phyloP scores from a whole-genome alignment of 2,797 vertebrate genomes.

The Anniella stebbinsi region DNA sequence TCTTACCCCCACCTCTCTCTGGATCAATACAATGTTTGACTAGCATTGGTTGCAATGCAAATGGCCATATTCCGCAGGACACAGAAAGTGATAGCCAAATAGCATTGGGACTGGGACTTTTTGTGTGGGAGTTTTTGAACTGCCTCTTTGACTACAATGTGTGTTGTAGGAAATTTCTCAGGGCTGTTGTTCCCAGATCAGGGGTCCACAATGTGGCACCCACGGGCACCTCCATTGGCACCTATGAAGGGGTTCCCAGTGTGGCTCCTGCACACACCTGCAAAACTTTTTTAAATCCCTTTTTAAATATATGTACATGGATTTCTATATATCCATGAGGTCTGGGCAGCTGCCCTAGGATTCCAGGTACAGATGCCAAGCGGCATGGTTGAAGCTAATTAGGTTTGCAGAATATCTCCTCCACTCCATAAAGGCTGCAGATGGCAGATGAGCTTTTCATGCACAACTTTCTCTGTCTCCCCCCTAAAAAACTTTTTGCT shows the following conservation, averaged over 20 bases:
- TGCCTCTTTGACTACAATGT: too few relatives aligned
- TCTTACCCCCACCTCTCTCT: background rate
- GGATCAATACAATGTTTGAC: background rate
- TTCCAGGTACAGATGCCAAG: background rate
- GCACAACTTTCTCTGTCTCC: too few relatives aligned
- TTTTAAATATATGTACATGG: too few relatives aligned
- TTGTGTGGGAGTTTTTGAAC: background rate
- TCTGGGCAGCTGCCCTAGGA: background rate
- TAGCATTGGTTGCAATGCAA: background rate
- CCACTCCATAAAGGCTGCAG: background rate
- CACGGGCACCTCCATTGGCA: too few relatives aligned
- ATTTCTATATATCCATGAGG: too few relatives aligned
- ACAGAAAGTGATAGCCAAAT: background rate
- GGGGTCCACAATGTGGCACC: too few relatives aligned
- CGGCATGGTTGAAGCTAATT: background rate
- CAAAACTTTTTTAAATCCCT: too few relatives aligned
- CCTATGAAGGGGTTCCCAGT: too few relatives aligned
- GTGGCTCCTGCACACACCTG: too few relatives aligned
- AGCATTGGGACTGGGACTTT: background rate
- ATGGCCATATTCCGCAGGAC: background rate
- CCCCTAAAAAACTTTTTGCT: background rate
- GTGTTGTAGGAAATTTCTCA: background rate
- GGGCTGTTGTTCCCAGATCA: background rate
- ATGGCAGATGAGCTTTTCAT: background rate
- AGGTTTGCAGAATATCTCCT: background rate